Evolutionary conservation across 1,140 invertebrate genomes (phyloP).

Genomic region (Thaumetopoea pityocampa): DNA sequence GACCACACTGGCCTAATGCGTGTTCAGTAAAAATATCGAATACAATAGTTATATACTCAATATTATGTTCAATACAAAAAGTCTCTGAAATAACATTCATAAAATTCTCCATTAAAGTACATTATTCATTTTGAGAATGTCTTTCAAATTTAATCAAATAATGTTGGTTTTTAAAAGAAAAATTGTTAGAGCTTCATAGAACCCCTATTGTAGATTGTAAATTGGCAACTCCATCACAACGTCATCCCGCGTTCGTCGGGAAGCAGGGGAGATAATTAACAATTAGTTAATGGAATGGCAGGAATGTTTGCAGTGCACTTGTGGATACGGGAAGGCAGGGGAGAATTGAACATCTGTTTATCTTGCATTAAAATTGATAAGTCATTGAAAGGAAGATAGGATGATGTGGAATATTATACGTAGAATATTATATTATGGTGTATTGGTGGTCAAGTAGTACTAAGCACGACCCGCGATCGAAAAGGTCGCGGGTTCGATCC

Average conservation of each 20-base stretch:
- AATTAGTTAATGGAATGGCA: constrained; percentile 50
- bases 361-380: constrained; percentile 17
- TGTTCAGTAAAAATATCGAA: too few relatives aligned
- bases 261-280: constrained; percentile 41
- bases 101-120: background rate
- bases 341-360: constrained; percentile 11
- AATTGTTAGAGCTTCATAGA: constrained; percentile 5
- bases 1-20: too few relatives aligned
- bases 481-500: too few relatives aligned
- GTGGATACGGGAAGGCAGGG: constrained; percentile 10
- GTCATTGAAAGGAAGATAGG: constrained; percentile 4
- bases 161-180: background rate
- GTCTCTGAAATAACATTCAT: too few relatives aligned
- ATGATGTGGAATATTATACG: too few relatives aligned
- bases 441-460: too few relatives aligned
- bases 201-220: constrained; percentile 30
- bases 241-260: constrained; percentile 26
- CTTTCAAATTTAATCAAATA: constrained; percentile 7
- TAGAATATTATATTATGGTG: too few relatives aligned
- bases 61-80: too few relatives aligned
- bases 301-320: constrained; percentile 30
- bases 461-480: too few relatives aligned
- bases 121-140: constrained; percentile 10
- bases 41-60: too few relatives aligned
- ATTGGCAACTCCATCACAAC: constrained; percentile 40